Evolutionary conservation across 92 coral and sea anemone species (phyloP), one percentile per base, ranked within the genome.

Genomic region (Heliopora coerulea): DNA sequence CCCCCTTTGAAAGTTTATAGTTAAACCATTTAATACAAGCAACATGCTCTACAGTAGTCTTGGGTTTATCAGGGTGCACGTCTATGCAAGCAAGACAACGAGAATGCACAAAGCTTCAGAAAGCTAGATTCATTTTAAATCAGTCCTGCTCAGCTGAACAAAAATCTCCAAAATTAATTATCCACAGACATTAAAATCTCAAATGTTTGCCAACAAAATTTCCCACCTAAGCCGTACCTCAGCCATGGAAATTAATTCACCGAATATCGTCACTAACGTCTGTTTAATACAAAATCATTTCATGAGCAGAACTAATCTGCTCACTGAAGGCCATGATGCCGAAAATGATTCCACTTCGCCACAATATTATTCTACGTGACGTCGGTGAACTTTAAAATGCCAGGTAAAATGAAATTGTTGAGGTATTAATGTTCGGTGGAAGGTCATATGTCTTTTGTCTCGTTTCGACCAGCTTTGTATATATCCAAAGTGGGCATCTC

Each of bases 401-500:
- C 52, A 46, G 14, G 21, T 14, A 65, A 39, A 39, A 25, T 1
- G 27, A 10, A 37, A 37, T 37, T 15, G 14, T n/a, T 7, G 52
- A 2, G n/a, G 42, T 37, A 37, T 37, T 37, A 37, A 46, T 15
- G 15, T 6, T 2, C 12, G n/a, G 7, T 15, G 52, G 52, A 46
- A 46, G 52, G 52, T 46, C 52, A 46, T 46, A 6, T n/a, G n/a
- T 46, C 74, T 4, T 67, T 48, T 67, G 74, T 67, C 74, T 27
- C 74, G 15, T 35, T 26, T 44, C 49, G 19, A n/a, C 49, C 20
- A 18, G 74, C 24, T 44, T 25, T 67, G 32, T 25, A 27, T 18
- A 67, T 10, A 44, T 25, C 48, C 74, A 42, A 67, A 67, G 42
- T 30, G 77, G 49, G 12, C 19, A 52, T 33, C 50, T 35, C 48